A percentile compares a stretch with the other conserved stretches of the same genome.
phyloP scores from a whole-genome alignment of 2,113 vertebrate species.

The Xyrauchen texanus region DNA sequence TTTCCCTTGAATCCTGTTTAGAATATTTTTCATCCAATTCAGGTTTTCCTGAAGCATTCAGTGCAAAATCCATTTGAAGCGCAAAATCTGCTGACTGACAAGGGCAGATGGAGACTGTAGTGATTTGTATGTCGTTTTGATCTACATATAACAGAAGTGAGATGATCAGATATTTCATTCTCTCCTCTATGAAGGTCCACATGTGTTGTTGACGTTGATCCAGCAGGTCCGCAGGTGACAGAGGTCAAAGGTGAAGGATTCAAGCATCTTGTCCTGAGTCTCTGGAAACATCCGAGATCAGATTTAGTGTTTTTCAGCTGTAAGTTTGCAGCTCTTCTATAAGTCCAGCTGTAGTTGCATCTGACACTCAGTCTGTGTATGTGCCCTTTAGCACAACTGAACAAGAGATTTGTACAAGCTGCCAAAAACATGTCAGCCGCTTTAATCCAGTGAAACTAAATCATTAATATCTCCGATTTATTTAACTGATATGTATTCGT shows the following conservation, averaged over 20 bases:
- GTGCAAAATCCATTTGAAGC: slow-evolving; percentile 42
- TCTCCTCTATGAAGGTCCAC: slow-evolving; percentile 8
- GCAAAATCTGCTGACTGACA: background rate
- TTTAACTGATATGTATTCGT: background rate
- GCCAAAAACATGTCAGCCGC: slow-evolving; percentile 51
- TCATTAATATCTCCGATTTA: background rate
- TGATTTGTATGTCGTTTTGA: background rate
- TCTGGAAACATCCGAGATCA: slow-evolving; percentile 5
- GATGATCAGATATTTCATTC: background rate
- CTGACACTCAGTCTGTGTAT: slow-evolving; percentile 30
- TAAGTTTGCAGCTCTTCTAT: background rate
- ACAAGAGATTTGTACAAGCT: slow-evolving; percentile 46
- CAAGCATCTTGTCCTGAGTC: slow-evolving; percentile 15
- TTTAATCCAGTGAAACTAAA: background rate
- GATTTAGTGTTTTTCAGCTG: background rate
- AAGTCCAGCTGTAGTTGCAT: background rate
- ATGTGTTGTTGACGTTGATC: background rate
- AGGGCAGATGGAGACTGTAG: background rate
- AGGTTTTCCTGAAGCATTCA: slow-evolving; percentile 32
- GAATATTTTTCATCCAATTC: background rate
- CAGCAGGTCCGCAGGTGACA: background rate
- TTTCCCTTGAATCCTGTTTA: slow-evolving; percentile 16
- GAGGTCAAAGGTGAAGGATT: background rate
- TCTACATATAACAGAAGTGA: background rate
- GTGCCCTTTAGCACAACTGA: slow-evolving; percentile 54